Evolutionary conservation across 1,140 invertebrate genomes (phyloP).

Genomic region (Bombyx mori): DNA sequence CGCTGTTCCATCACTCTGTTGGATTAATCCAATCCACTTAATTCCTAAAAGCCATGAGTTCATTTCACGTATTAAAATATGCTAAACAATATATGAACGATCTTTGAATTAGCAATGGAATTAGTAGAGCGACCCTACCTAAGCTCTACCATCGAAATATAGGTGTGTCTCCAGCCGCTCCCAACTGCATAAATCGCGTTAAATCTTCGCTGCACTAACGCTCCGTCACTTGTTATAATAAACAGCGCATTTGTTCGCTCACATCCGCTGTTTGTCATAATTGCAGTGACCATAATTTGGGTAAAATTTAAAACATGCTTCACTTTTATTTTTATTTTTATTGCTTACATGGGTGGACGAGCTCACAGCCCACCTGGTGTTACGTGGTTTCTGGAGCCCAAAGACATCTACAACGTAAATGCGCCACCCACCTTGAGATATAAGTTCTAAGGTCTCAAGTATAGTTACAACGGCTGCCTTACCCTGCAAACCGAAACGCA

Average conservation of each 20-base stretch:
- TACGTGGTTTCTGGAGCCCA: no score
- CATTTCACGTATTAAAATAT: no score
- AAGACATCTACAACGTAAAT: no score
- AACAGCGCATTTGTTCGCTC: conserved; percentile 31
- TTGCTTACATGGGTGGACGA: neutral
- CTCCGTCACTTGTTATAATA: conserved; percentile 31
- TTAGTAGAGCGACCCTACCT: neutral
- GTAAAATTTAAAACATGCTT: neutral
- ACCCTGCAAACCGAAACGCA: no score
- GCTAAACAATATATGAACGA: no score
- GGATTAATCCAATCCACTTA: no score
- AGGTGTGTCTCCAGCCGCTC: conserved; percentile 17
- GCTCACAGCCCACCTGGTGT: no score
- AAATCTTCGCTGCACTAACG: conserved; percentile 25
- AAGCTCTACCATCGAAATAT: neutral
- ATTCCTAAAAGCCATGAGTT: no score
- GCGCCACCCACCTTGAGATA: no score
- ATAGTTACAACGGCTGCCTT: no score
- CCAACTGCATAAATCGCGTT: conserved; percentile 24
- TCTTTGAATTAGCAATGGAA: neutral
- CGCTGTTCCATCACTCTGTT: no score
- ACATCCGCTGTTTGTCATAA: conserved; percentile 28
- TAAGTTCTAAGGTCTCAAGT: no score
- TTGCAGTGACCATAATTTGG: conserved; percentile 12
- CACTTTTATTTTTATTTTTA: neutral